These are phyloP conservation scores for Oxyruncus cristatus DNA, from an alignment of 2,113 vertebrate genomes.

Conservation along the genomic window DNA sequence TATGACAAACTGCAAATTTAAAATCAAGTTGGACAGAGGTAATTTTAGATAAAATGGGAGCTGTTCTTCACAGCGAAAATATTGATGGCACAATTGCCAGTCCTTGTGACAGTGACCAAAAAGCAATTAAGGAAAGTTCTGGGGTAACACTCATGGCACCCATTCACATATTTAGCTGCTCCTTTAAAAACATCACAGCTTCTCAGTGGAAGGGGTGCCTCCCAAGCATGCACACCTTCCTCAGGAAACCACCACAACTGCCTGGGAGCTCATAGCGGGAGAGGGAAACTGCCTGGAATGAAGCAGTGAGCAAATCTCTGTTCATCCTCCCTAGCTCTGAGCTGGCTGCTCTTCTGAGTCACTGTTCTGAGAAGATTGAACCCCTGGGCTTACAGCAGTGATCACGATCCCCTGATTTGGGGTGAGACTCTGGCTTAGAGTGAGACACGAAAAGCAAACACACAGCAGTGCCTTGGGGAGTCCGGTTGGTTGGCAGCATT, in stretches of 20 bases:
- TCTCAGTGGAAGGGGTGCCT: background rate
- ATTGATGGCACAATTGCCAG: background rate
- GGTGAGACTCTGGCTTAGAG: conserved; percentile 10
- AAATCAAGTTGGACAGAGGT: background rate
- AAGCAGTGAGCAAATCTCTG: background rate
- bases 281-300: background rate
- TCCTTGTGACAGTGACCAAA: background rate
- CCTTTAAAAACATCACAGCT: background rate
- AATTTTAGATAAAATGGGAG: conserved; percentile 1
- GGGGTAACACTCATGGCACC: background rate
- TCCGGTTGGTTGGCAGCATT: conserved; percentile 12
- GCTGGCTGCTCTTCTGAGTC: background rate
- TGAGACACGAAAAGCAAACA: conserved; percentile 32
- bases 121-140: background rate
- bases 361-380: background rate
- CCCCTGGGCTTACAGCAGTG: background rate
- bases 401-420: background rate
- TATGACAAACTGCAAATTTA: background rate
- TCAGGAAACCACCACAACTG: background rate
- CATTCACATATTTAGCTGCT: background rate
- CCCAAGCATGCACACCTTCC: background rate
- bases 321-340: background rate
- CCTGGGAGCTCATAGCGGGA: background rate
- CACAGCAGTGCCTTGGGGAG: background rate
- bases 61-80: background rate